Evolutionary conservation across 2,113 vertebrate genomes (phyloP), one percentile per base, ranked within the genome.

Genomic region (Xenopus tropicalis): DNA sequence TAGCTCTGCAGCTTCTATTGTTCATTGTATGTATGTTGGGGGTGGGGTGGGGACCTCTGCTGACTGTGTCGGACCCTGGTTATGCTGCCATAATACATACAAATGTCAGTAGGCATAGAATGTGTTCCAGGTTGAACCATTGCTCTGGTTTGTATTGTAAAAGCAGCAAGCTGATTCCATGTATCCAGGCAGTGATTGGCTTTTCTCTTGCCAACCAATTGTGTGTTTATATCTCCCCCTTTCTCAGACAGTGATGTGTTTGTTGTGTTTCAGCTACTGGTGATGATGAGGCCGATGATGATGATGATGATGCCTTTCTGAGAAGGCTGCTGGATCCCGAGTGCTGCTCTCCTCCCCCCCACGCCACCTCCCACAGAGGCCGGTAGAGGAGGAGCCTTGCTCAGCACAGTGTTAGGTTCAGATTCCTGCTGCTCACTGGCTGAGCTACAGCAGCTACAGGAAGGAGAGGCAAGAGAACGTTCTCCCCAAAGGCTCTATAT

Each of bases 191-290:
- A 54, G 52, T 4, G 52, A 48, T 54, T 9, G 17, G 19, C 14
- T 37, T 64, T 25, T 71, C 21, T 63, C 57, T 21, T 70, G 66
- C 66, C 69, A 51, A n/a, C 17, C 3, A 61, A 65, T 63, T 71
- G 70, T 71, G 62, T 61, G 29, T 37, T 37, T 37, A 37, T 37
- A 8, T 37, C 29, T 37, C 44, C n/a, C 44, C 54, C 61, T 65
- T 17, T 65, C 61, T 72, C 71, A 44, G n/a, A 65, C 61, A 65
- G 48, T 72, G 51, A 72, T 75, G 73, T 75, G 72, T 75, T 75
- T 75, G 66, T 75, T 75, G 69, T 69, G 57, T 75, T 75, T 44
- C 72, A 75, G 72, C 13, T 67, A 64, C 3, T 21, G 69, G 42
- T 74, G 66, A 68, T 74, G 71, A 61, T 66, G 51, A 66, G 29